Percentiles rank a stretch among this genome's conserved stretches.
These are phyloP conservation scores for Tetrao urogallus DNA, from an alignment of 2,113 vertebrate species.

Conservation along the genomic window DNA sequence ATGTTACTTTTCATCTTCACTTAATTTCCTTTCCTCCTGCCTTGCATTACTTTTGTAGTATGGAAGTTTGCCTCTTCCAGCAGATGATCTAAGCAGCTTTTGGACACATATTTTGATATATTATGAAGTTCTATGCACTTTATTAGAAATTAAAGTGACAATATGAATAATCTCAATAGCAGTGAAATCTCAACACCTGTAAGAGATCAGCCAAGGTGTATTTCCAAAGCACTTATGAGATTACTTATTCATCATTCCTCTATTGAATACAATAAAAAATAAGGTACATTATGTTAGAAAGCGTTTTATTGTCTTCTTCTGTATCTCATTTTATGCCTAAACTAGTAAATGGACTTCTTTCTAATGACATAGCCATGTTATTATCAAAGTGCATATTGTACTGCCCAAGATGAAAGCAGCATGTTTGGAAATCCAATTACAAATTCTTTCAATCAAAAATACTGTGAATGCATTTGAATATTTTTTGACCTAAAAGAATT, in stretches of 20 bases:
- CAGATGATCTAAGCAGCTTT: conserved; percentile 5
- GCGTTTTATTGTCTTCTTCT: conserved; percentile 92
- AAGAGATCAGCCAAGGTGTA: conserved; percentile 70
- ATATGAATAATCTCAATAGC: conserved; percentile 18
- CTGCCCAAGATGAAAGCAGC: conserved; percentile 86
- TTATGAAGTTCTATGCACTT: conserved; percentile 30
- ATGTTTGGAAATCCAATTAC: conserved; percentile 94
- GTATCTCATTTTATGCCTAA: conserved; percentile 91
- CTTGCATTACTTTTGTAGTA: not conserved
- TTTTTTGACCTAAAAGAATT: conserved; percentile 88
- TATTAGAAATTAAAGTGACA: conserved; percentile 49
- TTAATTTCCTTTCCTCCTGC: not conserved
- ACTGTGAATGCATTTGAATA: conserved; percentile 88
- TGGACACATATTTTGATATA: conserved; percentile 19
- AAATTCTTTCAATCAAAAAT: conserved; percentile 96
- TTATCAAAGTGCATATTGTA: conserved; percentile 89
- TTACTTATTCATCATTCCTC: conserved; percentile 91
- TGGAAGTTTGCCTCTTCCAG: conserved; percentile 4
- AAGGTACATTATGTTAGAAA: conserved; percentile 80
- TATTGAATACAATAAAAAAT: conserved; percentile 85
- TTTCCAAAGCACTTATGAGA: conserved; percentile 85
- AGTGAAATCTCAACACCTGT: conserved; percentile 51
- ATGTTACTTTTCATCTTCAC: conserved; percentile 8
- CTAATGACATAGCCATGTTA: conserved; percentile 96
- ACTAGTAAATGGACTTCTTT: conserved; percentile 86